A percentile compares a stretch with the other conserved stretches of the same genome.
Evolutionary conservation across 2,888 invertebrate species (phyloP).

Genomic region (Pomacea canaliculata): DNA sequence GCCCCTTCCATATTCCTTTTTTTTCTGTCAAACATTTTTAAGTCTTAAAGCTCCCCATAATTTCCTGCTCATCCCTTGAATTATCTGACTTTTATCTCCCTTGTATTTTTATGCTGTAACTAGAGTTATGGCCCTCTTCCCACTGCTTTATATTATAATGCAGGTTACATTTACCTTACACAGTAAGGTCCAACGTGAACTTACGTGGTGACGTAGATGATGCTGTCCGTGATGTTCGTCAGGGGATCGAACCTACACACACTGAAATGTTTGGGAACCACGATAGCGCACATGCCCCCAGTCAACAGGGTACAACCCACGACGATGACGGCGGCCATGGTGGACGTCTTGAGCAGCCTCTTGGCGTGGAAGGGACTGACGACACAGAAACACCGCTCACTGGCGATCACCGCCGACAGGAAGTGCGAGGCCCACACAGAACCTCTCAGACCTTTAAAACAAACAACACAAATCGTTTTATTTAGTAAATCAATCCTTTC

Average conservation of each 20-base stretch:
- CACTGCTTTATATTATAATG: too few species aligned
- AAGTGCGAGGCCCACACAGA: constrained; percentile 1
- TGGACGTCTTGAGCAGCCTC: constrained; percentile 2
- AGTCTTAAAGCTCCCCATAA: too few species aligned
- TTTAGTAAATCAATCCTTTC: too few species aligned
- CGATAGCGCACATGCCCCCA: background rate
- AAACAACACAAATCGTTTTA: too few species aligned
- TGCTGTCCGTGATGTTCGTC: background rate
- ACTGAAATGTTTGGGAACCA: background rate
- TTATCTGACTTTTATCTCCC: too few species aligned
- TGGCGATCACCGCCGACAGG: constrained; percentile 5
- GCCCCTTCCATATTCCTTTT: too few species aligned
- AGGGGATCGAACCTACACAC: constrained; percentile 9
- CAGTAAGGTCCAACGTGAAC: too few species aligned
- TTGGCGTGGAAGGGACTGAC: constrained; percentile 2
- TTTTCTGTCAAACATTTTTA: too few species aligned
- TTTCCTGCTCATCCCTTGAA: too few species aligned
- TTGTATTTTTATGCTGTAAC: too few species aligned
- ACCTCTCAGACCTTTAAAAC: background rate
- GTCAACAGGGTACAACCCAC: background rate
- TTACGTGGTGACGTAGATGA: background rate
- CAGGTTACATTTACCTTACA: too few species aligned
- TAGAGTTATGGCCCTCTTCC: too few species aligned
- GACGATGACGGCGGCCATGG: constrained; percentile 3
- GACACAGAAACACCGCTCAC: constrained; percentile 13